Base-by-base conservation (phyloP, 2,113 vertebrate genomes). In the Colius striatus region DNA sequence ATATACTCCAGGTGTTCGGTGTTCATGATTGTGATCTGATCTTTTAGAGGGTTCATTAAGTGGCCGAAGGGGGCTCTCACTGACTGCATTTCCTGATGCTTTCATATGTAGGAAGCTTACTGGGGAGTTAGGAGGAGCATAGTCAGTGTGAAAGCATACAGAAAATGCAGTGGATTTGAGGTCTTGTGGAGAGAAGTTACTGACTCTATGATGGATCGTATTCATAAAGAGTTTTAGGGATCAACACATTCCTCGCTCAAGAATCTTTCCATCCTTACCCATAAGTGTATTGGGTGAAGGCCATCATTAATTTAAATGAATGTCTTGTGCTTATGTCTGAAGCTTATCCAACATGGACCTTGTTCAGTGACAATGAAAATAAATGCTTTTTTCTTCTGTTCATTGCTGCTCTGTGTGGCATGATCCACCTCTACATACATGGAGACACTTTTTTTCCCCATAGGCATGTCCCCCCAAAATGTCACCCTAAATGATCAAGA, bases 261-360 rank as follows among this genome's bases (percentile, higher is more conserved):
- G 92, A 96, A 93, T 88, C 38, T 68, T 96, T 19, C 86, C 41
- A 30, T 95, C 88, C 86, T 66, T 83, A 12, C 75, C 5, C 6
- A 63, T 89, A 79, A 94, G 78, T 67, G 74, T 66, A 53, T 93
- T 77, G 62, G 86, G 74, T 67, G 91, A 91, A 17, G 36, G 73
- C 10, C n/a, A 57, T 93, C 47, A 22, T 95, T 96, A 94, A 97
- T 96, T 97, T 96, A 95, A 97, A 87, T 91, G 19, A 94, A 94
- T 58, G 65, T 89, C 79, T 90, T 51, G 55, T 10, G 32, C 73
- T 93, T 81, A 18, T 58, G 58, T 86, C 90, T 95, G 93, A 92
- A 92, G 93, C 94, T 97, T 95, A 84, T 95, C 87, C 85, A 90
- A 67, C 65, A 45, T 2, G 13, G 81, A 70, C 65, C 58, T 88